phyloP scores from a whole-genome alignment of 2,113 vertebrate genomes.

The Mirza zaza region DNA sequence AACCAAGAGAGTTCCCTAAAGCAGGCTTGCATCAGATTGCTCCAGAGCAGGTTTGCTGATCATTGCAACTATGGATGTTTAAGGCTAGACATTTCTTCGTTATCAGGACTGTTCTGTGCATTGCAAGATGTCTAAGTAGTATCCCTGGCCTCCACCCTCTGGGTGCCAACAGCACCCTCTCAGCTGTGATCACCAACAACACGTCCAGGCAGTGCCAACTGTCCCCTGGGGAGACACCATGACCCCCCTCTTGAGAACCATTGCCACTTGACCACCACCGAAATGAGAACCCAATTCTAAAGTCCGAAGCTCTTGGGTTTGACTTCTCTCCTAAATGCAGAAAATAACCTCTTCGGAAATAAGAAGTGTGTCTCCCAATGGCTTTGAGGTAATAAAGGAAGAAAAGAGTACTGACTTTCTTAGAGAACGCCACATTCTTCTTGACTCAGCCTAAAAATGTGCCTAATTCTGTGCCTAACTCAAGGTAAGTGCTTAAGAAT shows the following conservation, averaged over 20 bases:
- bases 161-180: background rate
- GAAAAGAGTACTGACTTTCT: background rate
- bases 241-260: background rate
- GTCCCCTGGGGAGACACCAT: background rate
- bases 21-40: background rate
- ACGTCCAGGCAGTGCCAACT: background rate
- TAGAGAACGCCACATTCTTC: background rate
- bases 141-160: background rate
- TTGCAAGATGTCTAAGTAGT: background rate
- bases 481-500: background rate
- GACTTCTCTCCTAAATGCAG: background rate
- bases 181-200: background rate
- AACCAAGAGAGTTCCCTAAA: background rate
- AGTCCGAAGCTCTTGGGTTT: background rate
- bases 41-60: background rate
- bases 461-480: background rate
- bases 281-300: background rate
- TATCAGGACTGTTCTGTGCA: background rate
- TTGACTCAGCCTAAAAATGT: background rate
- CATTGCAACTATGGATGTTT: background rate
- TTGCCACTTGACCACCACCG: background rate
- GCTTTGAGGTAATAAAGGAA: background rate
- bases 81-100: background rate
- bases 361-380: background rate
- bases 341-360: background rate